A percentile compares a stretch with the other conserved stretches of the same genome.
phyloP scores from a whole-genome alignment of 1,140 invertebrate species.

The Brachionus rotundiformis region DNA sequence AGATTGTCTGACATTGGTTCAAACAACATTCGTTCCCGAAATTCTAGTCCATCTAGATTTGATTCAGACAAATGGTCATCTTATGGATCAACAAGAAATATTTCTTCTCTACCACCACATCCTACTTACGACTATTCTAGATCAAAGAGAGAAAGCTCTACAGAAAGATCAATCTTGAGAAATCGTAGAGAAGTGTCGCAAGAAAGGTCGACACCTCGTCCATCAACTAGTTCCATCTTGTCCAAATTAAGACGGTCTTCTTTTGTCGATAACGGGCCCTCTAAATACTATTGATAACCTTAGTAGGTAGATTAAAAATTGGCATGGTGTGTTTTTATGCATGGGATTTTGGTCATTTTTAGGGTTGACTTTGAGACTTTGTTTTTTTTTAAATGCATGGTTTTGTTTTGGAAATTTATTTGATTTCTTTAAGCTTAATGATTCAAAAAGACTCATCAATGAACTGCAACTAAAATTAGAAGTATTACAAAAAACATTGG shows the following conservation, averaged over 20 bases:
- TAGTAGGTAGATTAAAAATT: slow-evolving; percentile 3
- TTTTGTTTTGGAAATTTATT: not conserved
- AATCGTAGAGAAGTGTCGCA: slow-evolving; percentile 36
- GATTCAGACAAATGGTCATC: not conserved
- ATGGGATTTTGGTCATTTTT: not conserved
- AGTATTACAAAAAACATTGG: slow-evolving; percentile 52
- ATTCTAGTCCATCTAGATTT: slow-evolving; percentile 36
- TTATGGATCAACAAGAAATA: slow-evolving; percentile 24
- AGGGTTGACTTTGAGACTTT: slow-evolving; percentile 28
- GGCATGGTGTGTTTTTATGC: slow-evolving; percentile 28
- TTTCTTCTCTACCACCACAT: slow-evolving; percentile 21
- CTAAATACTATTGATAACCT: slow-evolving; percentile 24
- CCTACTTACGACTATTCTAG: slow-evolving; percentile 30
- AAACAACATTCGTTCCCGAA: not conserved
- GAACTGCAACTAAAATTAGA: slow-evolving; percentile 50
- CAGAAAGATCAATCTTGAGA: not conserved
- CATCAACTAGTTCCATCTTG: slow-evolving; percentile 32
- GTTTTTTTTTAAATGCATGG: not conserved
- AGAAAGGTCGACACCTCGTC: slow-evolving; percentile 29
- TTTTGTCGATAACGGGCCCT: slow-evolving; percentile 35
- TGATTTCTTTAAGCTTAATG: slow-evolving; percentile 32
- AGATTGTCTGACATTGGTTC: not conserved
- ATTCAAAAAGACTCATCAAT: slow-evolving; percentile 30
- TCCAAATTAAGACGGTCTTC: slow-evolving; percentile 47
- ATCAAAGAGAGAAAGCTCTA: not conserved